Evolutionary conservation across 2,888 invertebrate genomes (phyloP).

Genomic region (Ormia ochracea): DNA sequence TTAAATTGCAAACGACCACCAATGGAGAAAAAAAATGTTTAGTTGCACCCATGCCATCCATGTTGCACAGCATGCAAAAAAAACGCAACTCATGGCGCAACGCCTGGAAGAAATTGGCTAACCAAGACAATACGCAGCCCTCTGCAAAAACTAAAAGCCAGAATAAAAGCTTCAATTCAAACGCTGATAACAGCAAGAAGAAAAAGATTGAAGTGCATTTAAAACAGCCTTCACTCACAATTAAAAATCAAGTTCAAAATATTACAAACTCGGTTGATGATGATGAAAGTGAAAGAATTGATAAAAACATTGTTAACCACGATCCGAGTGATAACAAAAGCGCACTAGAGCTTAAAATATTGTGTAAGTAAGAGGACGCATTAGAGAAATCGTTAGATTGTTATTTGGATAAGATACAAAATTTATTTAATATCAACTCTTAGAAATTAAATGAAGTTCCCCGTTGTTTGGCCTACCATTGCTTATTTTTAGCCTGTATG

Average conservation of each 20-base stretch:
- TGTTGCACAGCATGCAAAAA: slow-evolving; percentile 64
- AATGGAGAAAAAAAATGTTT: slow-evolving; percentile 56
- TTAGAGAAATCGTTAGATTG: not conserved
- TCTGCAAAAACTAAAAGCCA: slow-evolving; percentile 26
- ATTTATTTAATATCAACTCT: not conserved
- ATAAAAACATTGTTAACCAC: not conserved
- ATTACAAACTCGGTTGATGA: slow-evolving; percentile 3
- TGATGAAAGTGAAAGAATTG: not conserved
- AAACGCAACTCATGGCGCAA: slow-evolving; percentile 71
- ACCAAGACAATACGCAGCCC: slow-evolving; percentile 47
- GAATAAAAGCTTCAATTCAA: slow-evolving; percentile 27
- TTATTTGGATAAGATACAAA: not conserved
- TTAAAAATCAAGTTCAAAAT: slow-evolving; percentile 11
- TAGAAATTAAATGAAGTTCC: not conserved
- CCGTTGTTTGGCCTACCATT: not conserved
- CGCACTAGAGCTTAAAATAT: slow-evolving; percentile 9
- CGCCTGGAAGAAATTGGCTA: slow-evolving; percentile 66
- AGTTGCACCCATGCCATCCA: slow-evolving; percentile 34
- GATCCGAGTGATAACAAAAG: not conserved
- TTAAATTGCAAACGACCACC: slow-evolving; percentile 69
- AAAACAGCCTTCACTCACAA: not conserved
- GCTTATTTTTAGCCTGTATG: not conserved
- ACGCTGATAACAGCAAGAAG: slow-evolving; percentile 13
- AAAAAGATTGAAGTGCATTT: slow-evolving; percentile 1
- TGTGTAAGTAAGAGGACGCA: slow-evolving; percentile 28